Base-by-base conservation (phyloP, 2,888 invertebrate genomes). In the Colletes collaris region DNA sequence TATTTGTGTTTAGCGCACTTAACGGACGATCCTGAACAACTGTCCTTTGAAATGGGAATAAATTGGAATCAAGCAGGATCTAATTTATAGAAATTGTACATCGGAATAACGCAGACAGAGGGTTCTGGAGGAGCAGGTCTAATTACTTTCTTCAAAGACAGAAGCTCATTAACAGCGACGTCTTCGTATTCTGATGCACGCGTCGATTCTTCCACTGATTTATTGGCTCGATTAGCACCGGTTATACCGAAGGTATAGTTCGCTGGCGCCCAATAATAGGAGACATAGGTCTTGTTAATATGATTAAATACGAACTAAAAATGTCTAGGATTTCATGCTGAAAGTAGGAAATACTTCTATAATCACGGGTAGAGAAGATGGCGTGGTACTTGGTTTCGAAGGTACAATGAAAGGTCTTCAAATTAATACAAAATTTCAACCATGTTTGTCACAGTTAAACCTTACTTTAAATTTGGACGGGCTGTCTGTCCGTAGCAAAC, bases 221-320 rank as follows among this genome's bases (percentile, higher is more conserved):
- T 93, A n/a, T 83, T 93, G 71, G 88, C 90, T 75, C 95, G 96
- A 91, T 93, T 97, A 79, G 95, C 96, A 35, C 97, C 97, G 40
- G 95, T 97, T 82, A 95, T 97, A 94, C 97, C 97, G 93, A 97
- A 97, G 95, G 96, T 96, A 92, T 55, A 40, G 10, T 59, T 13
- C 8, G 37, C n/a, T 10, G 7, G 6, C 13, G 27, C 8, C 16
- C 16, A 16, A 11, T 46, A 19, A 46, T 11, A 16, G 44, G 4
- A 46, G 8, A 46, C 3, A 46, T 7, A 46, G 44, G 8, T 46
- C 4, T 44, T 16, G 10, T 16, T 10, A 40, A 16, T 10, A 10
- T 44, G 16, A 16, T 59, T 59, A 37, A 50, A 13, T 16, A 68
- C 5, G 13, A 50, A 49, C 49, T 63, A 8, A 27, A 63, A 3